Base-by-base conservation (phyloP, 2,113 vertebrate genomes). In the Tylochromis polylepis region DNA sequence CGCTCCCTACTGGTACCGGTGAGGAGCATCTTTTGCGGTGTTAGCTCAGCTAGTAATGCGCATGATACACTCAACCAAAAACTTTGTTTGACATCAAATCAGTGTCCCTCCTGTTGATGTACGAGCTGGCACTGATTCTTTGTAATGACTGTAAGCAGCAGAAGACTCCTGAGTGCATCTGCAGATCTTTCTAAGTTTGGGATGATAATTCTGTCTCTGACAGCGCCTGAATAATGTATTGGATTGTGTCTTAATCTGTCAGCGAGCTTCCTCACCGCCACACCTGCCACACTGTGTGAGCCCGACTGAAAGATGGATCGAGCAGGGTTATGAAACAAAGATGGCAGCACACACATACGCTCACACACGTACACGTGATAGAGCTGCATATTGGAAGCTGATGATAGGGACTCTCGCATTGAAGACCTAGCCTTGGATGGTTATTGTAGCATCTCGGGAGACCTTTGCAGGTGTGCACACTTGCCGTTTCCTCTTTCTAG, bases 1-100 rank as follows among this genome's bases (percentile, higher is more conserved):
- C 80, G 98, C 98, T 18, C 98, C 98, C 93, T 98, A 98, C 97
- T 99, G 98, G 97, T 99, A 98, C 10, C 97, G 98, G 98, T 99
- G 95, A 98, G 98, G 9, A 75, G 12, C 46, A 3, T 46, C 24
- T 75, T 0, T 18, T 49, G 15, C 18, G 8, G 41, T 20, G 24
- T 75, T 75, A 75, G 14, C 67, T 75, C 0, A 8, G 43, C 67
- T 75, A 0, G 41, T 29, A 75, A 24, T 49, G 22, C 24, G 16
- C 38, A 72, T 16, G 38, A 43, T 43, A 24, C 65, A 43, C 36
- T 70, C 36, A 10, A 43, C n/a, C 38, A 43, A 10, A 43, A 43
- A 29, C 2, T 7, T 72, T 11, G 15, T 53, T 57, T 82, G 51
- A 83, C 72, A 81, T 65, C 56, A 22, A 75, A 65, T 87, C 77